Evolutionary conservation across 2,888 invertebrate genomes (phyloP), one percentile per base, ranked within the genome.

Genomic region (Cephus spinipes): DNA sequence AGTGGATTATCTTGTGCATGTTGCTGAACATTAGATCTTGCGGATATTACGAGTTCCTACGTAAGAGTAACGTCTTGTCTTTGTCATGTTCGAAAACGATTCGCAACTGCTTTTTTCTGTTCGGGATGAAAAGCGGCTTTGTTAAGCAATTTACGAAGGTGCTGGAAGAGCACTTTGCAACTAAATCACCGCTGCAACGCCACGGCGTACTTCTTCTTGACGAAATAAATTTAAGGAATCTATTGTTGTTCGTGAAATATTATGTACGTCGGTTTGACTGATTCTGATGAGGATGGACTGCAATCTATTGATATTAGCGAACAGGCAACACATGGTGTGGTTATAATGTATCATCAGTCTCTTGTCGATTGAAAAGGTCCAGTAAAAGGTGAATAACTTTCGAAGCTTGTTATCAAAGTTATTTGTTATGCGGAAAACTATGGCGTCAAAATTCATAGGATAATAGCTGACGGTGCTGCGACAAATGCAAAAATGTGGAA

Each of bases 21-120:
- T n/a, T 84, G 12, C 79, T 84, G 81, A 84, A 81, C 69, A 83
- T 83, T 40, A 73, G 80, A 40, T 84, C 84, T 3, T 78, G 77
- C n/a, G 76, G 77, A 4, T 81, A n/a, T 76, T 85, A 83, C 73
- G 82, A 82, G 75, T 83, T 81, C 76, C 75, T 82, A 40, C 73
- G 81, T 32, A 79, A 79, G 35, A 83, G 81, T 77, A 69, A 76
- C 32, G 78, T 83, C 73, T 34, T 83, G 12, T 81, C 82, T 74
- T 71, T 83, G n/a, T 82, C 81, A 31, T 81, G 83, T n/a, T 76
- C 78, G 23, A 80, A 78, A 11, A 84, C 80, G 9, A 81, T 84
- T 35, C 76, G 82, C 55, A 74, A 79, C 23, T 84, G 79, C 74
- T 81, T 81, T 69, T 74, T 77, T 2, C 33, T 82, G n/a, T 76